A percentile compares a stretch with the other conserved stretches of the same genome.
Evolutionary conservation across 2,888 invertebrate genomes (phyloP).

Genomic region (Nymphalis c-album): DNA sequence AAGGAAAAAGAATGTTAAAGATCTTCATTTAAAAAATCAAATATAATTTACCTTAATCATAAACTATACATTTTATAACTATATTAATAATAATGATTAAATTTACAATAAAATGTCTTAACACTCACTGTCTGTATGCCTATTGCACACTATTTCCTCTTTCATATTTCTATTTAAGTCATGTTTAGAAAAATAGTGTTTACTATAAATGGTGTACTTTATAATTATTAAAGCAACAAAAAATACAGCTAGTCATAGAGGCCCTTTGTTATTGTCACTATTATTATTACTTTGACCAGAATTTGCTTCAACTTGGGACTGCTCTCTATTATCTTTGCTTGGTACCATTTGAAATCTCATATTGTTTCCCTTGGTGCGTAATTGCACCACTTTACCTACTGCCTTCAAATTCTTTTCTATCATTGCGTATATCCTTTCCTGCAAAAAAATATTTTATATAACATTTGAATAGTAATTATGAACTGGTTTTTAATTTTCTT

Average conservation of each 20-base stretch:
- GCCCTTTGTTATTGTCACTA: constrained; percentile 57
- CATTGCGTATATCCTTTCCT: constrained; percentile 82
- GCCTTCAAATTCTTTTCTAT: constrained; percentile 79
- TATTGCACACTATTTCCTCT: constrained; percentile 31
- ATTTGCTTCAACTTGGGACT: constrained; percentile 28
- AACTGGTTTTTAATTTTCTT: too few relatives aligned
- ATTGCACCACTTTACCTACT: constrained; percentile 82
- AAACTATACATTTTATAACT: constrained; percentile 1
- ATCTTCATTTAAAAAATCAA: too few relatives aligned
- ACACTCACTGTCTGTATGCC: constrained; percentile 23
- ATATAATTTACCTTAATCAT: too few relatives aligned
- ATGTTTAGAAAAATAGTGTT: constrained; percentile 51
- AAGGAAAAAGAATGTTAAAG: too few relatives aligned
- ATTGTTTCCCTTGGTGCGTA: constrained; percentile 81
- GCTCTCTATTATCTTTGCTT: constrained; percentile 47
- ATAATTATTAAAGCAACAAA: constrained; percentile 52
- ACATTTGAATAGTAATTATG: too few relatives aligned
- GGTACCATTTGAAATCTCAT: constrained; percentile 85
- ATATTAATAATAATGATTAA: neutral
- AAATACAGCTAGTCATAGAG: constrained; percentile 69
- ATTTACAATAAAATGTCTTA: constrained; percentile 18
- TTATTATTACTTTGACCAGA: constrained; percentile 44
- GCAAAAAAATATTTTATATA: constrained; percentile 23
- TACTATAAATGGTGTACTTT: constrained; percentile 61
- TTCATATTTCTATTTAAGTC: constrained; percentile 27